phyloP scores from a whole-genome alignment of 2,113 vertebrate species.

The Cyrtonyx montezumae region DNA sequence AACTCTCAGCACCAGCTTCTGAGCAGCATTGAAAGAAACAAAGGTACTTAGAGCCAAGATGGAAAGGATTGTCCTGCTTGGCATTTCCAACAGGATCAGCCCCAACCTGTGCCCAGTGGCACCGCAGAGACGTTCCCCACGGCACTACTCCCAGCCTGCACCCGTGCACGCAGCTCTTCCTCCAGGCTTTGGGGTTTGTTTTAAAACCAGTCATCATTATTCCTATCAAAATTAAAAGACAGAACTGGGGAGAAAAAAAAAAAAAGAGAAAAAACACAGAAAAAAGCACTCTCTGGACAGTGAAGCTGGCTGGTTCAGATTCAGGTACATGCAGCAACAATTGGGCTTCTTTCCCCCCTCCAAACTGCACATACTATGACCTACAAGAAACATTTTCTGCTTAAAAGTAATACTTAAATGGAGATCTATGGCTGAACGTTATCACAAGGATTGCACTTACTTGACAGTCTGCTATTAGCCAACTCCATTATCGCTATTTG shows the following conservation, averaged over 20 bases:
- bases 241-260: background rate
- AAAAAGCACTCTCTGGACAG: background rate
- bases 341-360: background rate
- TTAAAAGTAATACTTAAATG: conserved; percentile 67
- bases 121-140: background rate
- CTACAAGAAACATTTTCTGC: conserved; percentile 63
- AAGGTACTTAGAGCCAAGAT: conserved; percentile 6
- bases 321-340: conserved; percentile 12
- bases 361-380: conserved; percentile 31
- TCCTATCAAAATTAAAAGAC: background rate
- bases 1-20: conserved; percentile 14
- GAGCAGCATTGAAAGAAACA: background rate
- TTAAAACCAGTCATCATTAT: background rate
- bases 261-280: no score
- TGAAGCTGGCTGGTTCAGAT: conserved; percentile 31
- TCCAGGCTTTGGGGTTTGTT: background rate
- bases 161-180: background rate
- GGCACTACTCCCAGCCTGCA: background rate
- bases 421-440: conserved; percentile 64
- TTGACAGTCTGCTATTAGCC: conserved; percentile 71
- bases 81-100: background rate
- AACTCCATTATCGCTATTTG: conserved; percentile 72
- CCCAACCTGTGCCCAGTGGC: background rate
- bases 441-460: conserved; percentile 66
- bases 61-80: background rate